A percentile compares a stretch with the other conserved stretches of the same genome.
Conservation (phyloP, 2,888 invertebrate genomes). For the Candidula unifasciata region DNA sequence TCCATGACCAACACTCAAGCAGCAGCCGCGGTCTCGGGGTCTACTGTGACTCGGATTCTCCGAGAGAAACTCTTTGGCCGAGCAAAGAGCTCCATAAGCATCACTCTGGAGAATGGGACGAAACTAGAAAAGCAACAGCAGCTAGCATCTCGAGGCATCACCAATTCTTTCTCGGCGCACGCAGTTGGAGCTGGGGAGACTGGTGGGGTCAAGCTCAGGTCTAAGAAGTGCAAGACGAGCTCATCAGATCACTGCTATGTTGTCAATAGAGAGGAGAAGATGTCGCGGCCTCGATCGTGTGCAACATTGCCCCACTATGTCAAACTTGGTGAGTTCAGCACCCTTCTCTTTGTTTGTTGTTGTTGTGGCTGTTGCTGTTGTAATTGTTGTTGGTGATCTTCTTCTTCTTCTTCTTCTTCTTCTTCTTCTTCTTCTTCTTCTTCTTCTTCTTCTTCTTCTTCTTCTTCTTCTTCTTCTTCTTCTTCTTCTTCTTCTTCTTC, state of each 20-base stretch:
- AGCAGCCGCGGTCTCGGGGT: conserved; percentile 47
- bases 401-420: background rate
- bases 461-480: background rate
- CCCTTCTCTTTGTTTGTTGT: too few relatives aligned
- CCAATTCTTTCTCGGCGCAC: conserved; percentile 1
- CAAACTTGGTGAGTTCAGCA: conserved; percentile 57
- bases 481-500: background rate
- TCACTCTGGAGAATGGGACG: conserved; percentile 40
- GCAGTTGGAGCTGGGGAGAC: background rate
- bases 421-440: background rate
- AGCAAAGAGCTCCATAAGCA: conserved; percentile 54
- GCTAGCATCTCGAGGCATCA: background rate
- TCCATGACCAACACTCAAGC: conserved; percentile 23
- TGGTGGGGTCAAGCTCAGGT: conserved; percentile 48
- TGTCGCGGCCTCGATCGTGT: conserved; percentile 54
- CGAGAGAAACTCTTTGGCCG: conserved; percentile 51
- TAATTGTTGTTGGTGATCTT: too few relatives aligned
- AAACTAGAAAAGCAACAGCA: conserved; percentile 17
- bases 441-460: background rate
- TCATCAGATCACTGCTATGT: conserved; percentile 53
- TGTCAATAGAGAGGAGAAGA: conserved; percentile 54
- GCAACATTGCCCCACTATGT: conserved; percentile 60
- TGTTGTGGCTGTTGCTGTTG: too few relatives aligned
- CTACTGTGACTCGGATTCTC: conserved; percentile 54
- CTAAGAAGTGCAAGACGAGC: conserved; percentile 53